Conservation (phyloP, 2,113 vertebrate genomes). For the Triplophysa dalaica region DNA sequence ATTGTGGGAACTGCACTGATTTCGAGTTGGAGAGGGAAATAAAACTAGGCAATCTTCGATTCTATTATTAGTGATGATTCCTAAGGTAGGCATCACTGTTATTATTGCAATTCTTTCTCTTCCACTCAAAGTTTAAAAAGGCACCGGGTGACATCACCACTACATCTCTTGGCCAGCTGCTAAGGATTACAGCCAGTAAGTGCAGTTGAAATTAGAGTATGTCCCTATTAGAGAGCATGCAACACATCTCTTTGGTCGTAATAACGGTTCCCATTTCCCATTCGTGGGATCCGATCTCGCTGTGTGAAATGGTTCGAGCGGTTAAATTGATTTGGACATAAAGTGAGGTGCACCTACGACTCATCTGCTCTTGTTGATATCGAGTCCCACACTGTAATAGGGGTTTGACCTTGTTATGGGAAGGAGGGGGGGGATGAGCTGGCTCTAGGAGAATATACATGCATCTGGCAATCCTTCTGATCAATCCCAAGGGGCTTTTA, state of each 20-base stretch:
- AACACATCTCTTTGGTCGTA: not conserved
- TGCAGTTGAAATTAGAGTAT: conserved; percentile 23
- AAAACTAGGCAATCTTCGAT: not conserved
- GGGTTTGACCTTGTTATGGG: conserved; percentile 55
- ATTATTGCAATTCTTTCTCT: not conserved
- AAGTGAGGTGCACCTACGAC: conserved; percentile 52
- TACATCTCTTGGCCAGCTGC: not conserved
- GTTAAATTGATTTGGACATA: conserved; percentile 28
- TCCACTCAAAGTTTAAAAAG: not conserved
- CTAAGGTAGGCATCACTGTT: not conserved
- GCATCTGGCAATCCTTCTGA: conserved; percentile 47
- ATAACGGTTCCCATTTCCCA: not conserved
- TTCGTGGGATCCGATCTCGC: not conserved
- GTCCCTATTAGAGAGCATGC: not conserved
- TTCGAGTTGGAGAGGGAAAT: not conserved
- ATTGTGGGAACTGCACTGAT: conserved; percentile 28
- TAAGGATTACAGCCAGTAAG: conserved; percentile 1
- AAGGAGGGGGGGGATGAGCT: conserved; percentile 45
- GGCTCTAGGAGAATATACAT: conserved; percentile 38
- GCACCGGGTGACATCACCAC: not conserved
- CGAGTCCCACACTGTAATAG: conserved; percentile 41
- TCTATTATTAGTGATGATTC: not conserved
- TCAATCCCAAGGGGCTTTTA: conserved; percentile 61
- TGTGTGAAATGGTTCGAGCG: conserved; percentile 10
- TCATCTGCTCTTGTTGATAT: conserved; percentile 50